Conservation (phyloP, 2,797 vertebrate species). For the Myoxocephalus aenaeus region DNA sequence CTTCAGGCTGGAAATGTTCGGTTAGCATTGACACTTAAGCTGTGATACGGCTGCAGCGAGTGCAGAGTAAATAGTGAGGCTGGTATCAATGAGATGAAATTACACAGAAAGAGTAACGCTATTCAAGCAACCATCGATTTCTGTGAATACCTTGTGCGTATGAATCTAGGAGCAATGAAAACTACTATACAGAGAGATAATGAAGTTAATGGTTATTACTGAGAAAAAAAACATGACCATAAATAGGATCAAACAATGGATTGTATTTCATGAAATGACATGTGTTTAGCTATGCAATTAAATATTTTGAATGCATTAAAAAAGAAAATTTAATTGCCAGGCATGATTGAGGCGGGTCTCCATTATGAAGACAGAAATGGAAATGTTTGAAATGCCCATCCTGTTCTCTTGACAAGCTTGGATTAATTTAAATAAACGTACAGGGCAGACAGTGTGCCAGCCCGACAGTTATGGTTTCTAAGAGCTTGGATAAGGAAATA, state of each 20-base stretch:
- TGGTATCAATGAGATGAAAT: slow-evolving; percentile 1
- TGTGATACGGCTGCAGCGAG: neutral
- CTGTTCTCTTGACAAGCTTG: slow-evolving; percentile 38
- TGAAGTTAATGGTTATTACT: neutral
- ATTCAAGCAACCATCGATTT: too few species aligned
- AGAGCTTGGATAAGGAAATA: slow-evolving; percentile 68
- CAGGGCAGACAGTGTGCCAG: slow-evolving; percentile 45
- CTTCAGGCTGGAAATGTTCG: slow-evolving; percentile 1
- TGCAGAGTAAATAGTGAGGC: slow-evolving; percentile 5
- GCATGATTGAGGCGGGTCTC: slow-evolving; percentile 4
- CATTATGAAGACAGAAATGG: slow-evolving; percentile 28
- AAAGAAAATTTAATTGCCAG: neutral
- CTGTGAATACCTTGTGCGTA: too few species aligned
- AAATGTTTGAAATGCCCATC: slow-evolving; percentile 33
- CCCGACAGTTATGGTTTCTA: slow-evolving; percentile 40
- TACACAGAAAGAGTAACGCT: neutral
- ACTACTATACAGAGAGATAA: neutral
- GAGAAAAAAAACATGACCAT: neutral
- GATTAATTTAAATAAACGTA: slow-evolving; percentile 64
- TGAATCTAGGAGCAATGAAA: neutral
- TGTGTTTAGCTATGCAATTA: neutral
- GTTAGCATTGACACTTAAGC: slow-evolving; percentile 12
- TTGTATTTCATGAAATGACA: neutral
- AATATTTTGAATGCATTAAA: slow-evolving; percentile 20
- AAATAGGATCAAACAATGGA: neutral